Base-by-base conservation (phyloP, 1,140 invertebrate genomes). In the Marisa cornuarietis region DNA sequence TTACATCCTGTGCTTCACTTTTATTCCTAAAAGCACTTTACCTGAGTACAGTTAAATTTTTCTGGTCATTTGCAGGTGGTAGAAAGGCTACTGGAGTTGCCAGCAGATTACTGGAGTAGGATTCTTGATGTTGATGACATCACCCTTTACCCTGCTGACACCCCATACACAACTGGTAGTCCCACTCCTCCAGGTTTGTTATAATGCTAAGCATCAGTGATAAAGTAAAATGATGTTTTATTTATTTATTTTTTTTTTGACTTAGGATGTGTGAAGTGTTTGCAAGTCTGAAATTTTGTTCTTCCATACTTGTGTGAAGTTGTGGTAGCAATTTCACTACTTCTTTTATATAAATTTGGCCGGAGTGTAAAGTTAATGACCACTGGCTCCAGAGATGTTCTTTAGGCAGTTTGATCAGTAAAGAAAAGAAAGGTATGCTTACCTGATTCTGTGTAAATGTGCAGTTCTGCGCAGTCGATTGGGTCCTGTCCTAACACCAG, bases 31-130 rank as follows among this genome's bases (percentile, higher is more conserved):
- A 6, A 42, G n/a, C n/a, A n/a, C n/a, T n/a, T n/a, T n/a, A n/a
- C n/a, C n/a, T n/a, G n/a, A n/a, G n/a, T n/a, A n/a, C 6, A 6
- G 31, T 42, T 42, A 42, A 42, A 42, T 42, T 42, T 83, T 82
- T 72, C 71, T 78, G 69, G 68, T 84, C 74, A 61, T 76, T 52
- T 80, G 13, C 79, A 94, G 92, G 94, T 95, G 24, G 93, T 95
- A 89, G 94, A 95, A 83, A 91, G 91, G 77, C 86, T 95, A 49
- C 88, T 95, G 42, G 92, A 93, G 81, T 92, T 95, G 62, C 93
- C 94, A 0, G 90, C 91, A 0, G 93, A 94, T 85, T 95, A 94
- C 87, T 95, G 94, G 94, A 91, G 90, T 16, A 91, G 92, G 79
- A 94, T 94, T 85, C 90, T 94, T 0, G 82, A 85, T 72, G 76